A percentile compares a stretch with the other conserved stretches of the same genome.
These are phyloP conservation scores for Platerodrilus igneus DNA, from an alignment of 2,888 invertebrate species.

Conservation along the genomic window DNA sequence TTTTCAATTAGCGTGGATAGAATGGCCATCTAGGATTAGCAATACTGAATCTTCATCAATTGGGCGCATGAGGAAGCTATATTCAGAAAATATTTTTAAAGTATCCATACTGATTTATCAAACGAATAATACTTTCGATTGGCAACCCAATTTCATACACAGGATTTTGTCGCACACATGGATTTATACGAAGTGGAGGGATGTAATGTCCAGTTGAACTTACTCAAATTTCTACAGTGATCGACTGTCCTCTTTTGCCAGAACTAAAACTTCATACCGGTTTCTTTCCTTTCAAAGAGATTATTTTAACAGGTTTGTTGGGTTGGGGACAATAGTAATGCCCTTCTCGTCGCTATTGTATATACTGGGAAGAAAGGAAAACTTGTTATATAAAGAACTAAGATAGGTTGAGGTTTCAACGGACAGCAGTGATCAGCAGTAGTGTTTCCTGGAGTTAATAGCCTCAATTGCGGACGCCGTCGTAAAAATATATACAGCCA, in stretches of 20 bases:
- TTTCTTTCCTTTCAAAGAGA: constrained; percentile 6
- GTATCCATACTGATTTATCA: too few relatives aligned
- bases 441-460: constrained; percentile 27
- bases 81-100: too few relatives aligned
- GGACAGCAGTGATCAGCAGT: constrained; percentile 17
- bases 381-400: constrained; percentile 8
- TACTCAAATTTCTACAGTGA: constrained; percentile 5
- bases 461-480: constrained; percentile 20
- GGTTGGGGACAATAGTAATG: constrained; percentile 7
- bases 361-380: too few relatives aligned
- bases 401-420: constrained; percentile 17
- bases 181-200: too few relatives aligned
- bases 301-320: constrained; percentile 9
- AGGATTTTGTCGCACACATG: too few relatives aligned
- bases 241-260: constrained; percentile 2
- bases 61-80: too few relatives aligned
- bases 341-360: constrained; percentile 11
- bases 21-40: too few relatives aligned
- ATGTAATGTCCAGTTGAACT: constrained; percentile 7
- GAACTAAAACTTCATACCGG: constrained; percentile 1
- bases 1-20: too few relatives aligned
- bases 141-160: too few relatives aligned
- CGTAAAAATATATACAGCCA: constrained; percentile 19
- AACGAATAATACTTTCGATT: too few relatives aligned
- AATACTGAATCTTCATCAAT: too few relatives aligned